A percentile compares a stretch with the other conserved stretches of the same genome.
Conservation (phyloP, 2,797 vertebrate genomes). For the Lepilemur ruficaudatus region DNA sequence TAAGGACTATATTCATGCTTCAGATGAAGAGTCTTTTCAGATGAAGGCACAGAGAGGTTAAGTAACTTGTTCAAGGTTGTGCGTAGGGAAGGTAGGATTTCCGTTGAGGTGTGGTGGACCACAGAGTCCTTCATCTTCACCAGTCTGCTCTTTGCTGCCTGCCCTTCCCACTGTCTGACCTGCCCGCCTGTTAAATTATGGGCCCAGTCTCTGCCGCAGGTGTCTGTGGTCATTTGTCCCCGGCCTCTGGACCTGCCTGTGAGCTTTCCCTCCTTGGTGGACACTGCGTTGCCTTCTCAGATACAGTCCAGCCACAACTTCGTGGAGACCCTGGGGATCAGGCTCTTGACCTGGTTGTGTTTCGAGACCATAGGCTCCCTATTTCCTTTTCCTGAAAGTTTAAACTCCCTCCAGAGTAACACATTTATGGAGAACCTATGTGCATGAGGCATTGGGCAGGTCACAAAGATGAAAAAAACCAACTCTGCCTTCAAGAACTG, state of each 20-base stretch:
- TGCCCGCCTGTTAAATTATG: too few species aligned
- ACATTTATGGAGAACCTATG: neutral
- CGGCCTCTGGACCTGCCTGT: neutral
- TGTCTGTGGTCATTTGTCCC: neutral
- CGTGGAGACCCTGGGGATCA: neutral
- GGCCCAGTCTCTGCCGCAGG: neutral
- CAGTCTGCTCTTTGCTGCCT: neutral
- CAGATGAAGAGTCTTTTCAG: neutral
- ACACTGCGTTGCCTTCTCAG: neutral
- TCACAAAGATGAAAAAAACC: neutral
- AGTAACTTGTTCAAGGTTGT: neutral
- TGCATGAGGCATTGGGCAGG: fast-evolving
- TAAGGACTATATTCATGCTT: neutral
- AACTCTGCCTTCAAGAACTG: neutral
- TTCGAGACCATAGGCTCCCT: neutral
- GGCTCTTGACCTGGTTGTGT: neutral
- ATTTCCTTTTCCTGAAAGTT: neutral
- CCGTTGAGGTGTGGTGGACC: neutral
- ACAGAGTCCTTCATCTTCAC: neutral
- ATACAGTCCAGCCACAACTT: neutral
- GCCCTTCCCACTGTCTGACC: neutral
- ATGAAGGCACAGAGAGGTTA: neutral
- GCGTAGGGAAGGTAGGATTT: neutral
- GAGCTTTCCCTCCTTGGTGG: neutral
- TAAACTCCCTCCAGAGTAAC: neutral